phyloP scores from a whole-genome alignment of 2,888 invertebrate species.

The Drosophila picticornis region DNA sequence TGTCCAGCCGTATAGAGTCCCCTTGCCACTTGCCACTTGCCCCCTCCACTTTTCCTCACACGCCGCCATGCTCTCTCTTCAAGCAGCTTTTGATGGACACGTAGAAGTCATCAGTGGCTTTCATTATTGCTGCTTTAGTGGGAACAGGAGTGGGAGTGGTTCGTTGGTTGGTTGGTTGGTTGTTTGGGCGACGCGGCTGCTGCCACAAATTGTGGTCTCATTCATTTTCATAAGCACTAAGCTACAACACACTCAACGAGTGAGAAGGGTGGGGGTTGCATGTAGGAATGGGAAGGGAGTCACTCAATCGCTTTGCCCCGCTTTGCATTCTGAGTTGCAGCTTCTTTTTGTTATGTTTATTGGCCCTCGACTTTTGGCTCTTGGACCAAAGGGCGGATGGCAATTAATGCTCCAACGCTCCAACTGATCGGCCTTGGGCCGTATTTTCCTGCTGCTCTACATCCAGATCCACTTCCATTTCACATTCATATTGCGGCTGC shows the following conservation, averaged over 20 bases:
- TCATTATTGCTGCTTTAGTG: constrained; percentile 41
- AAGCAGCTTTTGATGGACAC: constrained; percentile 54
- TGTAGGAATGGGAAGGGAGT: not conserved
- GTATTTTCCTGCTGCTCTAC: constrained; percentile 64
- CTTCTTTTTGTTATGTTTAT: not conserved
- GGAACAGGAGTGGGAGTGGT: not conserved
- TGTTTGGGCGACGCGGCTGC: not conserved
- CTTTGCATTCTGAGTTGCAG: constrained; percentile 20
- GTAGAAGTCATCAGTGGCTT: constrained; percentile 64
- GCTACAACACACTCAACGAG: constrained; percentile 6
- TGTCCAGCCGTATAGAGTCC: constrained; percentile 3
- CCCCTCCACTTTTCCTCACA: not conserved
- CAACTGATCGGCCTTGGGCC: constrained; percentile 74
- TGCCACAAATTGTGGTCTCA: constrained; percentile 55
- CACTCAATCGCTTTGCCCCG: constrained; percentile 16
- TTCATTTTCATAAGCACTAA: constrained; percentile 61
- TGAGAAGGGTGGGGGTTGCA: not conserved
- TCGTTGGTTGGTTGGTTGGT: not conserved
- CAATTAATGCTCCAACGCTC: constrained; percentile 58
- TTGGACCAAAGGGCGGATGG: constrained; percentile 16
- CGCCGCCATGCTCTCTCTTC: not conserved
- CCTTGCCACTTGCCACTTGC: not conserved
- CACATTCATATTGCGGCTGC: constrained; percentile 11
- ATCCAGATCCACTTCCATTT: constrained; percentile 21
- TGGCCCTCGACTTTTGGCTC: not conserved